These are phyloP conservation scores for Hemicordylus capensis DNA, from an alignment of 2,113 vertebrate genomes.

Conservation along the genomic window DNA sequence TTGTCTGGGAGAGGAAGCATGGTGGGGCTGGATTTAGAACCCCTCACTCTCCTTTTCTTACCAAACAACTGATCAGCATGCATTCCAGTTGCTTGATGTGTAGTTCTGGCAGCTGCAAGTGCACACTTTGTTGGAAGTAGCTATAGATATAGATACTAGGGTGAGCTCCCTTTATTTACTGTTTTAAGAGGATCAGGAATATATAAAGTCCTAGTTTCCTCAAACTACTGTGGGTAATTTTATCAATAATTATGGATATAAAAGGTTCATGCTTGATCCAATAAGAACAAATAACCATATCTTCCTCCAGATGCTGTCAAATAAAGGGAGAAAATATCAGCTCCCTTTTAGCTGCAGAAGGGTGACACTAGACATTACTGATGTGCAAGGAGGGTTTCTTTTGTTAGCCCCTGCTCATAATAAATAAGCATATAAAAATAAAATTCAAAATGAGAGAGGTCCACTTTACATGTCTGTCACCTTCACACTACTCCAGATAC, in stretches of 20 bases:
- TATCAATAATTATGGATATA: not conserved
- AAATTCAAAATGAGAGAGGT: not conserved
- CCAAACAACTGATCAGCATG: not conserved
- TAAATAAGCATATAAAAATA: not conserved
- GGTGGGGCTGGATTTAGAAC: not conserved
- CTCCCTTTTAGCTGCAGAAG: not conserved
- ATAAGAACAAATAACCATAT: not conserved
- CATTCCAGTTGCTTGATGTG: not conserved
- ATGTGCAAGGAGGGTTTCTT: not conserved
- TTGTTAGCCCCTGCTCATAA: not conserved
- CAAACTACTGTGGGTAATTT: accelerated
- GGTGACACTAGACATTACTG: not conserved
- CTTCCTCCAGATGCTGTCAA: slow-evolving; percentile 10
- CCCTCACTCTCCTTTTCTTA: not conserved
- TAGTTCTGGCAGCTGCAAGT: not conserved
- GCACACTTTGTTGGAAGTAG: not conserved
- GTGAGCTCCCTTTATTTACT: slow-evolving; percentile 10
- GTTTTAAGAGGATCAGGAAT: slow-evolving; percentile 7
- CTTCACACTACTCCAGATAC: not conserved
- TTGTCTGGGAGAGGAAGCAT: not conserved
- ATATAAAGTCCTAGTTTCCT: not conserved
- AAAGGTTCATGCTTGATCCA: not conserved
- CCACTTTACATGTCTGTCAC: not conserved
- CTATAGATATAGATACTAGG: not conserved
- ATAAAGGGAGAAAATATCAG: not conserved